Evolutionary conservation across 2,797 vertebrate species (phyloP), one percentile per base, ranked within the genome.

Genomic region (Argentina silus): DNA sequence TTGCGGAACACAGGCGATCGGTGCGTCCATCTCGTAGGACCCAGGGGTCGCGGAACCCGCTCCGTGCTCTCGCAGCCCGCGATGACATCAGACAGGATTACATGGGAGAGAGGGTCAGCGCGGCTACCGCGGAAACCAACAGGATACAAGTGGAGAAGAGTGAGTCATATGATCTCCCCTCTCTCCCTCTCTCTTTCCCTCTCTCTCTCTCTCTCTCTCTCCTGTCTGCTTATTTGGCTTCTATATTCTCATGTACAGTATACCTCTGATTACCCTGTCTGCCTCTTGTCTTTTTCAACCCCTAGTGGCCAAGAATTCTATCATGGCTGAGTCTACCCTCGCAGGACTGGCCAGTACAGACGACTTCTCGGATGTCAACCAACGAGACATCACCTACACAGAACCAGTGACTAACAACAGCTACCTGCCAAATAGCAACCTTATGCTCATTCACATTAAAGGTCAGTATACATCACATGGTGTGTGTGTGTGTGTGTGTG

Each of bases 361-460:
- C 6, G 81, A 83, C 67, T 14, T 75, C 43, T 15, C 48, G 12
- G 84, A 81, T 36, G 73, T 85, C 67, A 67, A 56, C 62, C 68
- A 81, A 4, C 67, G 68, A 64, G 81, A 76, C n/a, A 48, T 72
- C 63, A 75, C 73, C 8, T 82, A 86, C 56, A 74, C 68, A 1
- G 87, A 88, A 19, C 75, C 75, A 3, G 75, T 65, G 9, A 66
- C 67, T 0, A 59, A 72, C 12, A 70, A 69, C 43, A 81, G 80
- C 71, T 53, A 62, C 53, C 81, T 86, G 56, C 91, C 93, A 10
- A 94, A 90, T 85, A 92, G 81, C 78, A 89, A 81, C 75, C 85
- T 93, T 61, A 95, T 95, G 94, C 92, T 95, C 21, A 84, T 95
- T 64, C 91, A 90, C 66, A 73, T 95, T 36, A 95, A 95, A 94